phyloP scores from a whole-genome alignment of 1,140 invertebrate genomes.

The Ptiloglossa arizonensis region DNA sequence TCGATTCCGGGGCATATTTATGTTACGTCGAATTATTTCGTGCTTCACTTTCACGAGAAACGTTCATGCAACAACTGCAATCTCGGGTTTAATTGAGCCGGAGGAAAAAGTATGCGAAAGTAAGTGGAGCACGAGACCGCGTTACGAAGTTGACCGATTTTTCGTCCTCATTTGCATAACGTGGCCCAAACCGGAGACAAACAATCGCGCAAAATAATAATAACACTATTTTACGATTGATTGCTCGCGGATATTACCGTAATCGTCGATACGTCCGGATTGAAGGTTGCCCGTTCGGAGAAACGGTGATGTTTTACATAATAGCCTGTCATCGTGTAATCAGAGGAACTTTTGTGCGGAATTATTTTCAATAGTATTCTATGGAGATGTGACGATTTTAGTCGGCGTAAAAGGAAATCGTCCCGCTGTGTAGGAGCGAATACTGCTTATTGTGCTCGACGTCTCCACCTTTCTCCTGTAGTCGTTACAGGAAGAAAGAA shows the following conservation, averaged over 20 bases:
- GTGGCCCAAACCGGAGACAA: not conserved
- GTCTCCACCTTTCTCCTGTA: slow-evolving; percentile 34
- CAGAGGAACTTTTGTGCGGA: slow-evolving; percentile 52
- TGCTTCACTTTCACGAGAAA: not conserved
- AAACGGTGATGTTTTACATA: slow-evolving; percentile 38
- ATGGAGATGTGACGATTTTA: slow-evolving; percentile 42
- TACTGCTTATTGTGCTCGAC: slow-evolving; percentile 24
- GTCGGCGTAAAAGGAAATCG: slow-evolving; percentile 35
- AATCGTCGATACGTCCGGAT: slow-evolving; percentile 53
- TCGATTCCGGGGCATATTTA: not conserved
- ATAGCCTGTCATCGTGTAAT: slow-evolving; percentile 56
- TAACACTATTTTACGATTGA: slow-evolving; percentile 7
- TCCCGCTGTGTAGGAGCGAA: slow-evolving; percentile 23
- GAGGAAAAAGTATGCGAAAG: slow-evolving; percentile 2
- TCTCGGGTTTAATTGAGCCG: slow-evolving; percentile 1
- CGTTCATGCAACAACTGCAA: slow-evolving; percentile 5
- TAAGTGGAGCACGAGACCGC: too few relatives aligned
- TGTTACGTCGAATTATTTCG: not conserved
- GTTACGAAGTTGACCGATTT: not conserved
- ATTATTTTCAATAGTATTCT: slow-evolving; percentile 50
- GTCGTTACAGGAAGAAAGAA: slow-evolving; percentile 31
- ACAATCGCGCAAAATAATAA: slow-evolving; percentile 22
- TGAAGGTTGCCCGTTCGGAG: slow-evolving; percentile 13
- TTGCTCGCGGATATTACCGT: slow-evolving; percentile 7
- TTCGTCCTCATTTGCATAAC: not conserved